Evolutionary conservation across 2,797 vertebrate genomes (phyloP).

Genomic region (Pangasius macronema): DNA sequence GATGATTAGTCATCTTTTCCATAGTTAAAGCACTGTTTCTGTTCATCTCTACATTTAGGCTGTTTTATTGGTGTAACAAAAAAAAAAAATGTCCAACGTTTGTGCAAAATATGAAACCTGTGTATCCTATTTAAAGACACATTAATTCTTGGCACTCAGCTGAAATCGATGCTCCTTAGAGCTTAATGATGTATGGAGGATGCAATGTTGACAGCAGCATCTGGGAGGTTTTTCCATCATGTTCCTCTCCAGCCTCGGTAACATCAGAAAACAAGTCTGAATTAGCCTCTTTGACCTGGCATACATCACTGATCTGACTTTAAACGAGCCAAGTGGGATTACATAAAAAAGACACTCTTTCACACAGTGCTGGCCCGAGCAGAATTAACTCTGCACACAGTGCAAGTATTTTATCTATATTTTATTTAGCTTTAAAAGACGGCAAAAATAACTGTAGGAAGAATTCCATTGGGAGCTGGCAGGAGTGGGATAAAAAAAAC

Average conservation of each 20-base stretch:
- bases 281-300: neutral
- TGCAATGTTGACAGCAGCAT: neutral
- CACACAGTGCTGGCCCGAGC: neutral
- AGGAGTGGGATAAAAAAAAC: neutral
- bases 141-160: neutral
- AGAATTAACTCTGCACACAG: neutral
- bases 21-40: neutral
- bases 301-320: neutral
- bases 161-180: neutral
- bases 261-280: neutral
- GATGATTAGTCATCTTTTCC: neutral
- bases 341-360: neutral
- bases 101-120: neutral
- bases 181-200: neutral
- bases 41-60: neutral
- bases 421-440: neutral
- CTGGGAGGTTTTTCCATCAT: neutral
- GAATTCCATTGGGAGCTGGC: neutral
- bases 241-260: too few relatives aligned
- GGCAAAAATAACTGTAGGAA: neutral
- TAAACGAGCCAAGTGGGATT: neutral
- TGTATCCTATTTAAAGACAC: neutral
- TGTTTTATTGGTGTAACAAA: neutral
- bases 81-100: neutral
- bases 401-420: neutral